These are phyloP conservation scores for Fukomys damarensis DNA, from an alignment of 2,113 vertebrate species.

Conservation along the genomic window DNA sequence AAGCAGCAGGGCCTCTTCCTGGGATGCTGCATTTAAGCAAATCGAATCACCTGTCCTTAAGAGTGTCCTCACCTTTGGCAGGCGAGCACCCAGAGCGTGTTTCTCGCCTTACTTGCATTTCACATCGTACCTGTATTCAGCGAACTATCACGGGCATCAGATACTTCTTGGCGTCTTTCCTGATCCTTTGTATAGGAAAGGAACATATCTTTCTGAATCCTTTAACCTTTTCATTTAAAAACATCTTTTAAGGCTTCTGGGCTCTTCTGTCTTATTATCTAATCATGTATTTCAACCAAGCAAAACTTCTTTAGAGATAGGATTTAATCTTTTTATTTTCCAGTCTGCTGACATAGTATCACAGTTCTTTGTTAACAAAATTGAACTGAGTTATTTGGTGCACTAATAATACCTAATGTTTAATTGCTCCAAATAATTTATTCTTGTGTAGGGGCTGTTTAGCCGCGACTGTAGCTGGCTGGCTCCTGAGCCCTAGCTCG, in stretches of 20 bases:
- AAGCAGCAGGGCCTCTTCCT: background rate
- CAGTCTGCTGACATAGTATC: background rate
- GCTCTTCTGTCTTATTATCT: background rate
- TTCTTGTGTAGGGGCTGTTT: background rate
- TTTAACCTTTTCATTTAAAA: background rate
- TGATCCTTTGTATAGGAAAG: background rate
- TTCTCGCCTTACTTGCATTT: background rate
- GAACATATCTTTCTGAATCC: background rate
- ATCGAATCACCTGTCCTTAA: background rate
- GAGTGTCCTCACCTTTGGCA: background rate
- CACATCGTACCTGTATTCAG: background rate
- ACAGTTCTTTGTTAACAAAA: background rate
- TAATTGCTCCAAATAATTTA: background rate
- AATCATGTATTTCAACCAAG: background rate
- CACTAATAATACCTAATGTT: background rate
- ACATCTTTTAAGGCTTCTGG: background rate
- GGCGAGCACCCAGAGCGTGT: too few relatives aligned
- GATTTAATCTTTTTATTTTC: background rate
- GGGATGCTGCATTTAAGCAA: background rate
- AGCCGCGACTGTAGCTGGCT: background rate
- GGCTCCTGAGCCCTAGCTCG: background rate
- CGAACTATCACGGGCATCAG: background rate
- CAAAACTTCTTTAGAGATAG: background rate
- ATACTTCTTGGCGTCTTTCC: background rate
- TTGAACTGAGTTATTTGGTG: background rate